Base-by-base conservation (phyloP, 2,888 invertebrate species). In the Ashinkailepas kermadecensis region DNA sequence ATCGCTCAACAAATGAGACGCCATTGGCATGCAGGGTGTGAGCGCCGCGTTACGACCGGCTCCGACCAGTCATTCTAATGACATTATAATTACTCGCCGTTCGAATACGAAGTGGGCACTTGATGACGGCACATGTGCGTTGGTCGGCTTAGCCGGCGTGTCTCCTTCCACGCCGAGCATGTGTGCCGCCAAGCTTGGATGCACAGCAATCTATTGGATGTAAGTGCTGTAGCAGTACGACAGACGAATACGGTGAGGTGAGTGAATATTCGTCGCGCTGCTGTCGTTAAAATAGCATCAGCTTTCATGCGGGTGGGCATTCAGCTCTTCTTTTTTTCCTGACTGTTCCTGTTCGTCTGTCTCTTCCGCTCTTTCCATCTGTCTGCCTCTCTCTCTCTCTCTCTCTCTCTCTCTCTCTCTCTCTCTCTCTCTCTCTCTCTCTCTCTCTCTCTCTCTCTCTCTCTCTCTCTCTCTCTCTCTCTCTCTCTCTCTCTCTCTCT, bases 311-410 rank as follows among this genome's bases (percentile, higher is more conserved):
- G 39, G 39, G 39, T 80, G 18, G 18, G 39, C n/a, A 15, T 15
- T 39, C 9, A 23, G 57, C 21, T 54, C 23, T 21, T 18, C 4
- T 9, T 80, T n/a, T 8, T 57, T 80, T 11, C 23, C 57, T 1
- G 15, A 12, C 21, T 57, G 39, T 21, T 58, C 7, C 21, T 80
- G 9, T 12, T 62, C 6, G 21, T 80, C 39, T 23, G 18, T 58
- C 64, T 64, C 70, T 70, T 12, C 78, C 78, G 54, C 23, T 81
- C 78, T 57, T 74, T 59, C 18, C 78, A 56, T 78, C 59, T 58
- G 62, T 54, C 21, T 23, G 9, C 23, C n/a, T 54, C 21, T 70
- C 56, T 56, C 70, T 67, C 54, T 12, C 67, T 21, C 13, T 25
- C 74, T 8, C n/a, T 54, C n/a, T 56, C 25, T 13, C 67, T 65